Evolutionary conservation across 2,888 invertebrate genomes (phyloP).

Genomic region (Drosophila planitibia): DNA sequence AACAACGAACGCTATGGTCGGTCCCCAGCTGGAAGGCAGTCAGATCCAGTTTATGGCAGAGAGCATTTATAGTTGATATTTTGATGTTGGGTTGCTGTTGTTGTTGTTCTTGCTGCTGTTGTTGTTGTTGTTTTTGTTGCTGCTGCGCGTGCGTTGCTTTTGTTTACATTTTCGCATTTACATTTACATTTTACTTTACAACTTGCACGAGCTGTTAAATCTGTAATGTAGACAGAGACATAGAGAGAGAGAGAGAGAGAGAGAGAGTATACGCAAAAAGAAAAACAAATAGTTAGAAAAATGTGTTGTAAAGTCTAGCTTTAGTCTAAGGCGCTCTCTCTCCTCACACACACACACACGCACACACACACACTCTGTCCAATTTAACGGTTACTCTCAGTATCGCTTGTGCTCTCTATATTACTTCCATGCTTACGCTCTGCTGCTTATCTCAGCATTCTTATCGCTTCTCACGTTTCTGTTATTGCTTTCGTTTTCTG

Average conservation of each 20-base stretch:
- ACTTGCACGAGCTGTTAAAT: slow-evolving; percentile 49
- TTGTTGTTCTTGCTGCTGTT: slow-evolving; percentile 21
- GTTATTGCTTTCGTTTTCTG: slow-evolving; percentile 55
- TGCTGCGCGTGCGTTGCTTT: slow-evolving; percentile 75
- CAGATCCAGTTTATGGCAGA: slow-evolving; percentile 63
- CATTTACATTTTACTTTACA: slow-evolving; percentile 30
- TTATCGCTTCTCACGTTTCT: slow-evolving; percentile 70
- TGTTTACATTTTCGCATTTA: slow-evolving; percentile 76
- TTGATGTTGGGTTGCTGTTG: slow-evolving; percentile 10
- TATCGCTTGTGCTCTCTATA: slow-evolving; percentile 14
- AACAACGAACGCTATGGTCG: slow-evolving; percentile 20
- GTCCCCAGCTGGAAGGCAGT: slow-evolving; percentile 58
- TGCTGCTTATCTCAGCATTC: slow-evolving; percentile 71
- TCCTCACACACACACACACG: slow-evolving; percentile 5
- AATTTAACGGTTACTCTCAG: slow-evolving; percentile 6
- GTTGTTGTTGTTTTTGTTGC: slow-evolving; percentile 38
- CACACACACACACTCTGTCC: slow-evolving; percentile 2
- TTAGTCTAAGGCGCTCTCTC: slow-evolving; percentile 10
- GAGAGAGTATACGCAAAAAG: background rate
- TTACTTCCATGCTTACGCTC: slow-evolving; percentile 45
- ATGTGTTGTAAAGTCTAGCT: slow-evolving; percentile 16
- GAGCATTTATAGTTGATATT: slow-evolving; percentile 26
- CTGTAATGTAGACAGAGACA: slow-evolving; percentile 30
- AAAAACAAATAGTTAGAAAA: slow-evolving; percentile 10
- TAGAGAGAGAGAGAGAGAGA: background rate